Base-by-base conservation (phyloP, 2,113 vertebrate genomes). In the Cynoglossus semilaevis region DNA sequence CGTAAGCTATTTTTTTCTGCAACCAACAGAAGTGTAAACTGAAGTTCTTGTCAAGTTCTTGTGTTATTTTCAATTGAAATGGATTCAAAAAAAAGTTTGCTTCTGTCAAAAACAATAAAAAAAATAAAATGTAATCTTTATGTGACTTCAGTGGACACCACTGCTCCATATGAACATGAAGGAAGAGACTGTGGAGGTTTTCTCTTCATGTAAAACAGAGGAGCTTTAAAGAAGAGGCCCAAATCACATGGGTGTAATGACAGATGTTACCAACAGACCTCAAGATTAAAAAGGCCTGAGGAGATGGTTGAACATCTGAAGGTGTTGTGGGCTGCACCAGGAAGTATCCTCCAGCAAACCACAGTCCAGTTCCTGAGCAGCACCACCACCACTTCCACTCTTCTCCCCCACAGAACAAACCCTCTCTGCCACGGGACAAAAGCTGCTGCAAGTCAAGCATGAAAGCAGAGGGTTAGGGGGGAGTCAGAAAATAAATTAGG, bases 391-490 rank as follows among this genome's bases (percentile, higher is more conserved):
- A 58, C 45, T 76, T 63, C 14, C 42, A 9, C 68, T 57, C 47
- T 46, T 51, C 51, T 73, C 64, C 78, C 81, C 74, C 71, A 74
- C 51, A 77, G 81, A 72, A 72, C 46, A 74, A 53, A 75, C 63
- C 81, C 64, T 53, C 72, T 88, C 87, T 63, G 81, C 80, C 79
- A 83, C 81, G 79, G 78, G 82, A 90, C 91, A 93, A 92, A 91
- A 88, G 85, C 87, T 88, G 90, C 90, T 89, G 91, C 88, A 91
- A 92, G 91, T 92, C 86, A 92, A 88, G 90, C 88, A 88, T 91
- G 90, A 90, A 89, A 88, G 77, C 75, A 79, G 57, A 45, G 72
- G 59, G n/a, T n/a, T n/a, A 63, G 74, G 64, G 72, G 72, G 70
- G 45, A 51, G 22, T n/a, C 49, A 47, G 1, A 59, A 77, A 84